These are phyloP conservation scores for Istiophorus platypterus DNA, from an alignment of 2,113 vertebrate species.

Conservation along the genomic window DNA sequence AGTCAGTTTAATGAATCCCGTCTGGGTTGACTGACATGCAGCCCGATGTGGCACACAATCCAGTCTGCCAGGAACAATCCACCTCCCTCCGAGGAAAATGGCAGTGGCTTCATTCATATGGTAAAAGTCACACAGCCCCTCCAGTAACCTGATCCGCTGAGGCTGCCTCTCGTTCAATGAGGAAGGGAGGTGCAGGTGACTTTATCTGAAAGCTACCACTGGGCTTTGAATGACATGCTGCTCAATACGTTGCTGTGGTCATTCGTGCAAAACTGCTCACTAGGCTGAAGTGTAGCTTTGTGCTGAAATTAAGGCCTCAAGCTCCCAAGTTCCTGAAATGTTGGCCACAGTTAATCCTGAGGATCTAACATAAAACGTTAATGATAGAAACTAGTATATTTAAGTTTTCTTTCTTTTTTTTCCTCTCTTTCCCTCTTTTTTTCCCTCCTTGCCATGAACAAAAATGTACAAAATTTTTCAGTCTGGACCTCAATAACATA, in stretches of 20 bases:
- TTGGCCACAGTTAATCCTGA: background rate
- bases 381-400: background rate
- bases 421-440: background rate
- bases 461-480: background rate
- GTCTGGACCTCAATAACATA: background rate
- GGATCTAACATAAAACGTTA: background rate
- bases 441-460: too few species aligned
- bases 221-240: slow-evolving; percentile 74
- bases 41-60: slow-evolving; percentile 62
- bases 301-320: slow-evolving; percentile 43
- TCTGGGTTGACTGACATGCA: slow-evolving; percentile 71
- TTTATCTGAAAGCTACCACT: slow-evolving; percentile 71
- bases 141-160: slow-evolving; percentile 73
- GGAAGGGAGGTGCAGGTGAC: slow-evolving; percentile 66
- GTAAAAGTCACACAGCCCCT: slow-evolving; percentile 76
- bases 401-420: background rate
- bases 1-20: slow-evolving; percentile 76
- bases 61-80: slow-evolving; percentile 65
- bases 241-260: slow-evolving; percentile 68
- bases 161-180: slow-evolving; percentile 60
- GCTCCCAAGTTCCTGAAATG: slow-evolving; percentile 1
- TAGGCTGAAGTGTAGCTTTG: slow-evolving; percentile 67
- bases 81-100: slow-evolving; percentile 40
- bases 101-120: slow-evolving; percentile 74
- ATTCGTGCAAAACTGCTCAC: slow-evolving; percentile 69